phyloP scores from a whole-genome alignment of 2,888 invertebrate species.

The Agrenia bidenticulata region DNA sequence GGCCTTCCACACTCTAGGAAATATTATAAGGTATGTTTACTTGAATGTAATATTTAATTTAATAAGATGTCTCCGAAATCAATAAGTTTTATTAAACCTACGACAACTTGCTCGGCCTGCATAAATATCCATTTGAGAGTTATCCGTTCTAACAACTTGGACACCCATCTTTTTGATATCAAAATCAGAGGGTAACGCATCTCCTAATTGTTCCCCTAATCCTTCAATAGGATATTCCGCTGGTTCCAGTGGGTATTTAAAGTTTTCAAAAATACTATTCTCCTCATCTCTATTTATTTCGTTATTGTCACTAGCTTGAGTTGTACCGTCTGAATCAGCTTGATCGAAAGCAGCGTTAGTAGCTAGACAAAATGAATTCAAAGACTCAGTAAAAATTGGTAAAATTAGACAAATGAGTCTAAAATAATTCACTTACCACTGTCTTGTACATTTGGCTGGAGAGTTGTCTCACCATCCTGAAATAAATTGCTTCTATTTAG shows the following conservation, averaged over 20 bases:
- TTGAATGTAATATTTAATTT: neutral
- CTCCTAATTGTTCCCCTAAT: neutral
- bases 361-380: no score
- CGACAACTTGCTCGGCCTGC: conserved; percentile 41
- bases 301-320: neutral
- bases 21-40: no score
- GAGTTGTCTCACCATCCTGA: no score
- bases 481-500: no score
- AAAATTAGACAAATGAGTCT: neutral
- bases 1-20: conserved; percentile 44
- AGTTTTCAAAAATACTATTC: conserved; percentile 21
- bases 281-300: neutral
- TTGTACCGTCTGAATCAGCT: neutral
- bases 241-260: conserved; percentile 38
- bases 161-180: neutral
- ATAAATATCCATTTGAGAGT: conserved; percentile 32
- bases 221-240: conserved; percentile 17
- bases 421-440: neutral
- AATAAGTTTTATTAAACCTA: conserved; percentile 19
- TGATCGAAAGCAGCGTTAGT: neutral
- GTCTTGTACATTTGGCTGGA: no score
- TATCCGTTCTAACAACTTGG: conserved; percentile 25
- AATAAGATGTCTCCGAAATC: neutral
- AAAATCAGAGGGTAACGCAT: conserved; percentile 2
- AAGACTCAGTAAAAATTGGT: neutral